phyloP scores from a whole-genome alignment of 2,888 invertebrate genomes.

The Synergus japonicus region DNA sequence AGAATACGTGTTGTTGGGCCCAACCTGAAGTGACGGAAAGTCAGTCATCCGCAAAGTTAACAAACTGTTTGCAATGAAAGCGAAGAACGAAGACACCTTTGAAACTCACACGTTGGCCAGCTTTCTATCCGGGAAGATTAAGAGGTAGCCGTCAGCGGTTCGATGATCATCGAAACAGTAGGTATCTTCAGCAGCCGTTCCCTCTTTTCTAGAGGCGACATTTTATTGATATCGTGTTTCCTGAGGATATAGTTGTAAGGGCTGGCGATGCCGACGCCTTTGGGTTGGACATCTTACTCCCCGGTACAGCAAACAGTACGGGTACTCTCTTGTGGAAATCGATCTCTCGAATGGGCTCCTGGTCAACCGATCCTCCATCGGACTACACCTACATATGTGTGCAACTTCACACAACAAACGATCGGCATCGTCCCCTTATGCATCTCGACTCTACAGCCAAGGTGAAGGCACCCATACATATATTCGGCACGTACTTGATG shows the following conservation, averaged over 20 bases:
- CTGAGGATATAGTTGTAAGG: background rate
- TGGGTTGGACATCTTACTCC: slow-evolving; percentile 46
- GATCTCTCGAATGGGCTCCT: slow-evolving; percentile 48
- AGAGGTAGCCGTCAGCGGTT: slow-evolving; percentile 20
- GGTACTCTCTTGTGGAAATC: slow-evolving; percentile 46
- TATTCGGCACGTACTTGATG: slow-evolving; percentile 59
- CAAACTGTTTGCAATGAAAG: slow-evolving; percentile 8
- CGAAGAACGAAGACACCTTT: slow-evolving; percentile 16
- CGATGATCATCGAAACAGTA: slow-evolving; percentile 32
- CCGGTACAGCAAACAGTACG: background rate
- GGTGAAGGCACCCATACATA: slow-evolving; percentile 47
- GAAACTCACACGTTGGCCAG: background rate
- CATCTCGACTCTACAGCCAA: slow-evolving; percentile 46
- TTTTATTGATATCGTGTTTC: slow-evolving; percentile 25
- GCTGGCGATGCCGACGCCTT: slow-evolving; percentile 1
- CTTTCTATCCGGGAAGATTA: background rate
- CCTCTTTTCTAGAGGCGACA: slow-evolving; percentile 12
- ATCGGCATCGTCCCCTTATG: slow-evolving; percentile 39
- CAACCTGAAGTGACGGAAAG: slow-evolving; percentile 15
- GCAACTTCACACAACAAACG: slow-evolving; percentile 9
- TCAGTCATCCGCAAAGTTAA: slow-evolving; percentile 20
- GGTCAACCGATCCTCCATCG: slow-evolving; percentile 12
- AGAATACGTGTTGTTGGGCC: background rate
- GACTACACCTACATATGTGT: slow-evolving; percentile 40
- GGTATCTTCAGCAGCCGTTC: background rate